Base-by-base conservation (phyloP, 92 coral and sea anemone genomes). In the Hydrozoanthus gracilis region DNA sequence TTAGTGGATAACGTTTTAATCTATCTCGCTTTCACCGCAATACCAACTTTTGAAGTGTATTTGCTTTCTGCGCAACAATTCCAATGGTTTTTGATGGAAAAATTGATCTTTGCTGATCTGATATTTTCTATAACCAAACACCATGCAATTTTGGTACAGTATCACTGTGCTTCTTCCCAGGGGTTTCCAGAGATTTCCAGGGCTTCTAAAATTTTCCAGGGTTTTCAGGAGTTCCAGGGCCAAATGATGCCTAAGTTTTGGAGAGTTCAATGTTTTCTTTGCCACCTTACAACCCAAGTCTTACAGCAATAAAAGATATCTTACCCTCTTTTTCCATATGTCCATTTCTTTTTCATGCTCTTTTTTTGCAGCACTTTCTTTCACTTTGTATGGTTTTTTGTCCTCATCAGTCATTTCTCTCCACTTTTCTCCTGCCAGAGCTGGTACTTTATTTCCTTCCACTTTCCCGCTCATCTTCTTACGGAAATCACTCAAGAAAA, bases 401-500 rank as follows among this genome's bases (percentile, higher is more conserved):
- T 93, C 95, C 56, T 88, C 73, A 4, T 95, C 97, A 47, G 18
- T 74, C 97, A 97, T 97, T 44, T 17, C 56, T 71, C 99, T 93
- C 99, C 99, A 97, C 77, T 84, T 92, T 72, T 95, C 95, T 45
- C 99, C 99, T 17, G 99, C 99, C 65, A 93, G 86, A 1, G 93
- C 87, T 4, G 99, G 95, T 50, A 95, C 88, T 82, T 93, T 90
- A 54, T 92, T 93, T 51, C 95, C 96, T 44, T 82, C 92, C 7
- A 86, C 88, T 76, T 87, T 82, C 1, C 88, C 90, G 3, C 87
- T 88, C 94, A 88, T 93, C 61, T 93, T 69, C 73, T 87, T 92
- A 64, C 99, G 93, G 76, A 93, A 97, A 6, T 91, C 97, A 4
- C 90, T 94, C 71, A 97, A 88, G 91, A 93, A 97, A 51, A 95